phyloP scores from a whole-genome alignment of 92 coral and sea anemone species.

The Muricea muricata region DNA sequence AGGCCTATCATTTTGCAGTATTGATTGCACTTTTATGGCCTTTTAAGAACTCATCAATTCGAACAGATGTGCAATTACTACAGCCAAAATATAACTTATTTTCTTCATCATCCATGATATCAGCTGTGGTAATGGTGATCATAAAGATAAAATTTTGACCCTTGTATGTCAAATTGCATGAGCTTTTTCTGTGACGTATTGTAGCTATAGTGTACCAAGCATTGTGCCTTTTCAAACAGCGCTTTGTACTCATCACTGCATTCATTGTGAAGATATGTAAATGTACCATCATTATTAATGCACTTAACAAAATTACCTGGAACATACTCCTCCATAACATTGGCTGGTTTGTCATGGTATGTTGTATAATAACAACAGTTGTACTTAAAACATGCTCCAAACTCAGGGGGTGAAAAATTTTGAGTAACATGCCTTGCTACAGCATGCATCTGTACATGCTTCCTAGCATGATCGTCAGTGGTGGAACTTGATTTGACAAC shows the following conservation, averaged over 20 bases:
- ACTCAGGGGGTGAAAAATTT: constrained; percentile 34
- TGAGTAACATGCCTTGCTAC: constrained; percentile 42
- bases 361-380: constrained; percentile 44
- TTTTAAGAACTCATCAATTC: neutral
- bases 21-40: neutral
- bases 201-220: constrained; percentile 34
- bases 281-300: constrained; percentile 40
- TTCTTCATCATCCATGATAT: neutral
- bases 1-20: neutral
- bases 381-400: constrained; percentile 53
- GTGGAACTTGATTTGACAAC: constrained; percentile 17
- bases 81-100: constrained; percentile 17
- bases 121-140: constrained; percentile 47
- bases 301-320: constrained; percentile 38
- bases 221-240: constrained; percentile 48
- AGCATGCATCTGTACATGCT: constrained; percentile 61
- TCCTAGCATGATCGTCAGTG: constrained; percentile 34
- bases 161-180: constrained; percentile 45
- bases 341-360: constrained; percentile 36
- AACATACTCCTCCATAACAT: constrained; percentile 36
- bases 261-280: constrained; percentile 10
- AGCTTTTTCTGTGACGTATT: constrained; percentile 17
- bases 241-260: neutral
- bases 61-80: constrained; percentile 28
- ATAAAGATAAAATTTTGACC: constrained; percentile 40